Evolutionary conservation across 2,888 invertebrate species (phyloP).

Genomic region (Drosophila melanocephala): DNA sequence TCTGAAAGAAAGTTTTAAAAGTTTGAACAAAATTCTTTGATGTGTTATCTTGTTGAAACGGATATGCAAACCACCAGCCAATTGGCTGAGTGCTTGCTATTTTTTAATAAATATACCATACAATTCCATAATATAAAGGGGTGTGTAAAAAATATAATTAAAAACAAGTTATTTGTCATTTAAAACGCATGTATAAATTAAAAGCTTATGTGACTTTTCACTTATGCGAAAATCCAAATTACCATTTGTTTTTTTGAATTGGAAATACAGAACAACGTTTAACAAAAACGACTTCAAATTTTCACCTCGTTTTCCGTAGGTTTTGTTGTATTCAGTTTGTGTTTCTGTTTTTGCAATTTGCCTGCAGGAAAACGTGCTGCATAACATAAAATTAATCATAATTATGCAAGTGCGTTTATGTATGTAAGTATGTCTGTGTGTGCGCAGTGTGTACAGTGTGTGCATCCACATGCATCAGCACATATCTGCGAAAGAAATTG

Average conservation of each 20-base stretch:
- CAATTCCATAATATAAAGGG: neutral
- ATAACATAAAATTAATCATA: constrained; percentile 36
- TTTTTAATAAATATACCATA: neutral
- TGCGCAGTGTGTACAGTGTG: neutral
- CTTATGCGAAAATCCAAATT: neutral
- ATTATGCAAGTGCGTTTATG: constrained; percentile 16
- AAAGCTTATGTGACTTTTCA: neutral
- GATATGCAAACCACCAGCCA: neutral
- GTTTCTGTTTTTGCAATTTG: constrained; percentile 16
- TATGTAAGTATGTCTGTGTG: neutral
- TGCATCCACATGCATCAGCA: neutral
- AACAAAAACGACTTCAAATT: neutral
- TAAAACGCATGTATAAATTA: neutral
- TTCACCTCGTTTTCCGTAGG: neutral
- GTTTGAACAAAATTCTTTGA: neutral
- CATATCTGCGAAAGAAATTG: constrained; percentile 1
- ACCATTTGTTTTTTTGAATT: neutral
- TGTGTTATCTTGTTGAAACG: no score
- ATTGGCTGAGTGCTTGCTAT: neutral
- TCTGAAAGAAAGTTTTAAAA: neutral
- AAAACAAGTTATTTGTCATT: neutral
- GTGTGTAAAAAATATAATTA: neutral
- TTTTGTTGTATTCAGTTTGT: constrained; percentile 17
- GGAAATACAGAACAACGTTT: neutral
- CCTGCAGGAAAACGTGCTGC: constrained; percentile 25